Percentiles rank a stretch among this genome's conserved stretches.
These are phyloP conservation scores for Cercocebus atys DNA, from an alignment of 2,113 vertebrate species.

Conservation along the genomic window DNA sequence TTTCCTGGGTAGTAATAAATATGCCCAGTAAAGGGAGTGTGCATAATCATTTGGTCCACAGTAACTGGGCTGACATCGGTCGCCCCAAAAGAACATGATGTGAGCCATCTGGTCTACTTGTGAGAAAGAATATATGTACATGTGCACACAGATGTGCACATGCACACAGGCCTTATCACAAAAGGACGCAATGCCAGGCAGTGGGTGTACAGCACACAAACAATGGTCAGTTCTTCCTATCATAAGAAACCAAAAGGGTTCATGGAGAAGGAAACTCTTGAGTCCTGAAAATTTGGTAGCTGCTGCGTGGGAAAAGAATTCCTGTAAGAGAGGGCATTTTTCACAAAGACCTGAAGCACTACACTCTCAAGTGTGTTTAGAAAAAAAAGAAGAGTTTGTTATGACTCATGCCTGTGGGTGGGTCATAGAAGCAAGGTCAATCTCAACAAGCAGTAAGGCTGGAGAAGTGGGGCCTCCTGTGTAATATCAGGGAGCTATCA, in stretches of 20 bases:
- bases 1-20: background rate
- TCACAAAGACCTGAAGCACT: background rate
- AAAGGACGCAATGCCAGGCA: background rate
- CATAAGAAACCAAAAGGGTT: background rate
- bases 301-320: background rate
- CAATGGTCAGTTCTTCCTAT: background rate
- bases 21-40: background rate
- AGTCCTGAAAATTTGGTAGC: background rate
- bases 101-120: background rate
- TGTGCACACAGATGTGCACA: background rate
- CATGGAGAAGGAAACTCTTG: background rate
- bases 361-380: background rate
- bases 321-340: background rate
- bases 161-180: accelerated
- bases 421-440: background rate
- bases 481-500: accelerated
- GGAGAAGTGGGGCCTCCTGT: background rate
- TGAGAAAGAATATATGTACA: accelerated
- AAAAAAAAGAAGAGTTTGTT: background rate
- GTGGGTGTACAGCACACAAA: background rate
- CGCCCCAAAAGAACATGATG: accelerated
- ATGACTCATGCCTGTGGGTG: too few relatives aligned
- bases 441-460: background rate
- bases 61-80: accelerated
- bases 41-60: background rate